Evolutionary conservation across 2,888 invertebrate species (phyloP).

Genomic region (Cinara cedri): DNA sequence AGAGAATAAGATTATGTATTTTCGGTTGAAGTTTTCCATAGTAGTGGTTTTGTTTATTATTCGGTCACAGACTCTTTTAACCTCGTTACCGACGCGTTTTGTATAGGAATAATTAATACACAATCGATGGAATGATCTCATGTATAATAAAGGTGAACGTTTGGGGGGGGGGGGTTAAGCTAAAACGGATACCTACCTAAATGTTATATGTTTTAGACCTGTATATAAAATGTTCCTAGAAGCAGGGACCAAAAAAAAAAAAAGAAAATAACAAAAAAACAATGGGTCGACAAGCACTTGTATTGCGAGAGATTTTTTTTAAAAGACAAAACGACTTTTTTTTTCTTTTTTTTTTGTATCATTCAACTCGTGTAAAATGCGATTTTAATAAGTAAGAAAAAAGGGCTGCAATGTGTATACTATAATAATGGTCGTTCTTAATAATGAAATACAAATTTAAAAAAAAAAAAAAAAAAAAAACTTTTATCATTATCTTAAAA

Average conservation of each 20-base stretch:
- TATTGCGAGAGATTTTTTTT: constrained; percentile 13
- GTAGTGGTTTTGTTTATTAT: neutral
- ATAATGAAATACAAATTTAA: constrained; percentile 19
- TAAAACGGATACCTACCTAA: constrained; percentile 7
- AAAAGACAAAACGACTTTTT: constrained; percentile 1
- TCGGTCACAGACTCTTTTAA: constrained; percentile 2
- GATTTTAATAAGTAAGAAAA: constrained; percentile 30
- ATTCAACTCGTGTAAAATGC: constrained; percentile 26
- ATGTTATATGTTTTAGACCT: constrained; percentile 4
- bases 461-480: too few relatives aligned
- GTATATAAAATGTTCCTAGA: constrained; percentile 34
- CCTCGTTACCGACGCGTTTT: neutral
- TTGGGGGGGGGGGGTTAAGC: constrained; percentile 1
- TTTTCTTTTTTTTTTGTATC: constrained; percentile 22
- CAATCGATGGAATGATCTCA: constrained; percentile 22
- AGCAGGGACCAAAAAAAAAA: constrained; percentile 24
- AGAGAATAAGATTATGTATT: neutral
- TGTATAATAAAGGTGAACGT: constrained; percentile 16
- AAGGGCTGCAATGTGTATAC: neutral
- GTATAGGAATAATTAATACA: constrained; percentile 1
- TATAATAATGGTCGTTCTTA: constrained; percentile 7
- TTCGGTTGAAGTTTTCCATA: constrained; percentile 6
- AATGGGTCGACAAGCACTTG: constrained; percentile 29
- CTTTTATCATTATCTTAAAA: constrained; percentile 20
- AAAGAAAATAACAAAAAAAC: too few relatives aligned